These are phyloP conservation scores for Gadus macrocephalus DNA, from an alignment of 2,113 vertebrate species.

Conservation along the genomic window DNA sequence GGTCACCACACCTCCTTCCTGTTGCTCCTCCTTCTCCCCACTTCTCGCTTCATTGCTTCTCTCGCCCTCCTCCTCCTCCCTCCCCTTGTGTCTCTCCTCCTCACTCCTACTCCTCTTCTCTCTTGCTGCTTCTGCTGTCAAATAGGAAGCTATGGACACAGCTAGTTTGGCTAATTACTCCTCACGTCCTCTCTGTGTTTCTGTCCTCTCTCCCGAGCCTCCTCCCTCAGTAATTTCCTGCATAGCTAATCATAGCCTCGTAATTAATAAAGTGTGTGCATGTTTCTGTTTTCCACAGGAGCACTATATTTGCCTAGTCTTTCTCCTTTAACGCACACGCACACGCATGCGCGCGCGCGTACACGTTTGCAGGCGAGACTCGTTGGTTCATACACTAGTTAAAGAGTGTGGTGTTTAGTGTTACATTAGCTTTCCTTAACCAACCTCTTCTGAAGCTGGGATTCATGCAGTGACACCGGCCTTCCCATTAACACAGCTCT, in stretches of 20 bases:
- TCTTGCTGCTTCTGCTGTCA: too few relatives aligned
- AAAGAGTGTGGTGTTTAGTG: conserved; percentile 32
- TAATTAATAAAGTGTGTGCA: conserved; percentile 48
- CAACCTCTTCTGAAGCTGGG: conserved; percentile 37
- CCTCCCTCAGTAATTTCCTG: conserved; percentile 30
- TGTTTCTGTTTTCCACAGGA: not conserved
- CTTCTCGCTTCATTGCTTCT: not conserved
- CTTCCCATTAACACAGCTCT: too few relatives aligned
- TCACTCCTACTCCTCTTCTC: not conserved
- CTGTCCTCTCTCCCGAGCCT: conserved; percentile 8
- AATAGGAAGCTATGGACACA: not conserved
- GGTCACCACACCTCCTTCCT: not conserved
- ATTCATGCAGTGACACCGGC: not conserved
- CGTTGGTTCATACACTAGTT: conserved; percentile 14
- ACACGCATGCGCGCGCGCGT: too few relatives aligned
- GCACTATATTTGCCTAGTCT: too few relatives aligned
- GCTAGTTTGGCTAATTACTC: conserved; percentile 22
- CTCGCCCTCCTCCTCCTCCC: not conserved
- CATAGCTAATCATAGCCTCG: conserved; percentile 63
- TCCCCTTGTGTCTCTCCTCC: not conserved
- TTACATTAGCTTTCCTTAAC: conserved; percentile 34
- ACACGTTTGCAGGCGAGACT: too few relatives aligned
- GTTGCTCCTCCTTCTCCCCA: not conserved
- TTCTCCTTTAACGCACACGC: too few relatives aligned
- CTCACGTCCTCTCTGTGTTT: conserved; percentile 1